Evolutionary conservation across 2,113 vertebrate genomes (phyloP), one percentile per base, ranked within the genome.

Genomic region (Heterotis niloticus): DNA sequence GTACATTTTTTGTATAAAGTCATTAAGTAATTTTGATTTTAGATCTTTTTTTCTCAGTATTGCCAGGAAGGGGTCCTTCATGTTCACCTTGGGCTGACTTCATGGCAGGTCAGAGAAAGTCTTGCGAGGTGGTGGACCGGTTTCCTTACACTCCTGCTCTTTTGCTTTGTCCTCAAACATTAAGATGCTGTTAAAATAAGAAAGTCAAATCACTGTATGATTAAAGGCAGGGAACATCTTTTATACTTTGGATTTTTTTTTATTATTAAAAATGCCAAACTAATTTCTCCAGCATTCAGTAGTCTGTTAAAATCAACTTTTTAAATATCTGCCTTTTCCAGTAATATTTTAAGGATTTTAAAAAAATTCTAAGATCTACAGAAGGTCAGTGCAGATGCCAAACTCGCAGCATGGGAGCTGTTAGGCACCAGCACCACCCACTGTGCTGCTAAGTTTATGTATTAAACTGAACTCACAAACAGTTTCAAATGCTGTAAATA

Each of bases 91-190:
- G 5, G 54, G 64, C n/a, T 70, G 71, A 17, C 64, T 73, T 90
- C 84, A 92, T 10, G 93, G 94, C 76, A 95, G 86, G 26, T 95
- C 92, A 79, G 91, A 88, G 82, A 95, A 90, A 1, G 86, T 88
- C 85, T 91, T 94, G 82, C 90, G 93, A 60, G 80, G 5, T 9
- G 93, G 92, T 70, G 90, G 91, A 29, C 87, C 88, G 0, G 12
- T 66, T 4, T 87, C 85, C 82, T 89, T 89, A 60, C 88, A 80
- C 29, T 93, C 89, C 23, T 87, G 82, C 60, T 93, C 91, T 82
- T 86, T 94, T 0, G 85, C 89, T 86, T 89, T 94, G 72, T 89
- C 90, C 80, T 95, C 93, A 75, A 91, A 95, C 92, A 94, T 94
- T 83, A 95, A 84, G 79, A 94, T 95, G 89, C 93, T 95, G 81